Conservation (phyloP, 1,140 invertebrate species). For the Mizuhopecten yessoensis region DNA sequence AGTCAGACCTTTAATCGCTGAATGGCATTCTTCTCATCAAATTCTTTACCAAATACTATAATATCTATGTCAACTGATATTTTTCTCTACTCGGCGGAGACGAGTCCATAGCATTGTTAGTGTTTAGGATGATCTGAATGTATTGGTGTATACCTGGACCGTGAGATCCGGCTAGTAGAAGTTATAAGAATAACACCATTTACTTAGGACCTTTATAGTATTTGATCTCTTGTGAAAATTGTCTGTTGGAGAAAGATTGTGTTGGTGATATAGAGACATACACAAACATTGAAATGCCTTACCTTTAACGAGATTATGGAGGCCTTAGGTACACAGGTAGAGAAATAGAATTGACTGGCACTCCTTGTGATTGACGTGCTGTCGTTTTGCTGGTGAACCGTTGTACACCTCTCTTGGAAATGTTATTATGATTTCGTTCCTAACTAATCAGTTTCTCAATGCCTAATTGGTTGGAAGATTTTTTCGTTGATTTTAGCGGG, state of each 20-base stretch:
- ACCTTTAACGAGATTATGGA: constrained; percentile 28
- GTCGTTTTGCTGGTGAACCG: constrained; percentile 2
- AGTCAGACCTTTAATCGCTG: not conserved
- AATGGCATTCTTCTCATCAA: not conserved
- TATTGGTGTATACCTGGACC: not conserved
- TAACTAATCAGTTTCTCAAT: not conserved
- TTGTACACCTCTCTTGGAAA: not conserved
- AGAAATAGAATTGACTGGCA: constrained; percentile 24
- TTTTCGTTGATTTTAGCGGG: not conserved
- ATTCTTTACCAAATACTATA: not conserved
- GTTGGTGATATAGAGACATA: not conserved
- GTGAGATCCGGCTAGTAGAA: not conserved
- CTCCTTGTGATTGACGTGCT: not conserved
- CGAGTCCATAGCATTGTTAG: not conserved
- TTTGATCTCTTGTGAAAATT: constrained; percentile 16
- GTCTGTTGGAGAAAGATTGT: not conserved
- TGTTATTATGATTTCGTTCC: constrained; percentile 3
- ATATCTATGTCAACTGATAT: not conserved
- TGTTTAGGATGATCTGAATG: not conserved
- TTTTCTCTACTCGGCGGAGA: not conserved
- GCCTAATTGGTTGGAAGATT: constrained; percentile 2
- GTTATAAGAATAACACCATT: constrained; percentile 32
- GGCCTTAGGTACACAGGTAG: constrained; percentile 30
- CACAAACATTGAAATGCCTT: constrained; percentile 38
- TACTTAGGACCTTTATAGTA: not conserved